phyloP scores from a whole-genome alignment of 2,888 invertebrate genomes.

The Habroteleia sp. region DNA sequence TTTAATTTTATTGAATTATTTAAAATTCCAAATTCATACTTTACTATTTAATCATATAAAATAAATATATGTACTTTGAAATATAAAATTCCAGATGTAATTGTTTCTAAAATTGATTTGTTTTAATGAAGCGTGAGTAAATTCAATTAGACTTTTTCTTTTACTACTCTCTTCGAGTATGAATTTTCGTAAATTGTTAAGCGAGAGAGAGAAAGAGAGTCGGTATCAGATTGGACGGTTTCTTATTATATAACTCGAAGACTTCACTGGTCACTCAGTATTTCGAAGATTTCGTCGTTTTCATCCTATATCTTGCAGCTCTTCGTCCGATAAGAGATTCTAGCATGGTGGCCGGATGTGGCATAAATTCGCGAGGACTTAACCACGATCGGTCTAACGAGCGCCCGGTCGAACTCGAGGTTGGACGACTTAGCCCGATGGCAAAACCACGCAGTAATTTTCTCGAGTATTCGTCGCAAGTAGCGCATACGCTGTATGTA shows the following conservation, averaged over 20 bases:
- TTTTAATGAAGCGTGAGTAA: too few species aligned
- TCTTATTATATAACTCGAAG: slow-evolving; percentile 21
- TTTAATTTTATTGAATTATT: too few species aligned
- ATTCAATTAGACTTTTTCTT: slow-evolving; percentile 16
- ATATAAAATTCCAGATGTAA: too few species aligned
- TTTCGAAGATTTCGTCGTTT: slow-evolving; percentile 52
- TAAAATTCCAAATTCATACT: too few species aligned
- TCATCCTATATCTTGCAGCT: slow-evolving; percentile 48
- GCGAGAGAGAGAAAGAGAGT: too few species aligned
- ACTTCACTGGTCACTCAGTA: slow-evolving; percentile 23
- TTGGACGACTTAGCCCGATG: slow-evolving; percentile 70
- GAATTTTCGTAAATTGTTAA: slow-evolving; percentile 14
- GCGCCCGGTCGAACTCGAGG: slow-evolving; percentile 65
- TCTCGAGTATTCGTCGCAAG: slow-evolving; percentile 69
- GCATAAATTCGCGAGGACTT: slow-evolving; percentile 73
- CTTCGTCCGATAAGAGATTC: slow-evolving; percentile 59
- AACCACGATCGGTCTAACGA: slow-evolving; percentile 73
- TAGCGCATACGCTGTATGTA: slow-evolving; percentile 43
- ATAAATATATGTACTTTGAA: too few species aligned
- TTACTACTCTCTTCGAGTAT: not conserved
- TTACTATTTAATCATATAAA: too few species aligned
- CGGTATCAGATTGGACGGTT: slow-evolving; percentile 19
- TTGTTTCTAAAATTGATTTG: too few species aligned
- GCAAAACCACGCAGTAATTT: slow-evolving; percentile 72
- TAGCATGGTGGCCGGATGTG: slow-evolving; percentile 62